phyloP scores from a whole-genome alignment of 1,140 invertebrate species.

The Pseudomyrmex flavicornis region DNA sequence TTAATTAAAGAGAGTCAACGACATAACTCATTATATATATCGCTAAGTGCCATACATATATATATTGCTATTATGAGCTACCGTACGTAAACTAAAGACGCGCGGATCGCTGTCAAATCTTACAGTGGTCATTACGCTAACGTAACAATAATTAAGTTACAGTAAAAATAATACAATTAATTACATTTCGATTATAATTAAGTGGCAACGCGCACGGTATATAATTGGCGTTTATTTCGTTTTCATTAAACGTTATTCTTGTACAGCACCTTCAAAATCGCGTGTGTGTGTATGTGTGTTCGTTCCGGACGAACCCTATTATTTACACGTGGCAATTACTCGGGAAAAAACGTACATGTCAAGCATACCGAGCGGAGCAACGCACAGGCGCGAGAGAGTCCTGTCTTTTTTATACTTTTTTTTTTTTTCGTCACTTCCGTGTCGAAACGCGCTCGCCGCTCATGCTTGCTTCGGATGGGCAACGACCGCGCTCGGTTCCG shows the following conservation, averaged over 20 bases:
- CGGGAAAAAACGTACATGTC: slow-evolving; percentile 33
- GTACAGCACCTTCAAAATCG: not conserved
- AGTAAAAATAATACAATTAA: slow-evolving; percentile 41
- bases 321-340: slow-evolving; percentile 28
- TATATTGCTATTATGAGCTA: slow-evolving; percentile 8
- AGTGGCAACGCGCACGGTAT: not conserved
- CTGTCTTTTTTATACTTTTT: slow-evolving; percentile 44
- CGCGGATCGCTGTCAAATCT: slow-evolving; percentile 61
- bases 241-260: slow-evolving; percentile 11
- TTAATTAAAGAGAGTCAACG: not conserved
- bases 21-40: slow-evolving; percentile 9
- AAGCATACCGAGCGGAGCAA: slow-evolving; percentile 30
- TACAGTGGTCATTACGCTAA: slow-evolving; percentile 36
- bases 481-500: slow-evolving; percentile 85
- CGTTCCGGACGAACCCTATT: slow-evolving; percentile 65
- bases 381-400: slow-evolving; percentile 46
- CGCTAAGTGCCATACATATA: not conserved
- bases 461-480: slow-evolving; percentile 89
- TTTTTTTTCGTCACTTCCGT: slow-evolving; percentile 24
- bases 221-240: not conserved
- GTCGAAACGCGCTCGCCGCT: slow-evolving; percentile 62
- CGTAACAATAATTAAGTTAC: slow-evolving; percentile 24
- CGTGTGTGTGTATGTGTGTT: slow-evolving; percentile 48
- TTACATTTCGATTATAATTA: slow-evolving; percentile 41
- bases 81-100: slow-evolving; percentile 46